These are phyloP conservation scores for Mesoclemmys tuberculata DNA, from an alignment of 2,113 vertebrate genomes.

Conservation along the genomic window DNA sequence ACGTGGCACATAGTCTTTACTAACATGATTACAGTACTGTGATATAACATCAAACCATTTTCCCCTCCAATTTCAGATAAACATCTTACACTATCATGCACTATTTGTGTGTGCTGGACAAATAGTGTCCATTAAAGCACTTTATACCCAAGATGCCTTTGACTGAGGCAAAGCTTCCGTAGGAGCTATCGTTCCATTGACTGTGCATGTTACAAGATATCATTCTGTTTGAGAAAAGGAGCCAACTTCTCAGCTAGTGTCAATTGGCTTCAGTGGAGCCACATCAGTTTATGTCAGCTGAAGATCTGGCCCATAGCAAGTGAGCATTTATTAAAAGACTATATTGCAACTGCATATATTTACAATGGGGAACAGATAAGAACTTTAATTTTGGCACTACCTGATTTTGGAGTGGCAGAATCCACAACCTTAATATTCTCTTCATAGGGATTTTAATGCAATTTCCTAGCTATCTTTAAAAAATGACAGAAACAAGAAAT, in stretches of 20 bases:
- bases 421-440: neutral
- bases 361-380: neutral
- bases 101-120: neutral
- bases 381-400: constrained; percentile 34
- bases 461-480: neutral
- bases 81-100: neutral
- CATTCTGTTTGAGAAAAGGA: neutral
- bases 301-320: neutral
- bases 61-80: neutral
- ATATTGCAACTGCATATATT: constrained; percentile 35
- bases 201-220: neutral
- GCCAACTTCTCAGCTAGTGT: neutral
- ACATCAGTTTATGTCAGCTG: neutral
- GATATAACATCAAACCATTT: neutral
- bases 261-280: neutral
- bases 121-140: neutral
- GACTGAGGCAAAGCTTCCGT: neutral
- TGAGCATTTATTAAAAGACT: constrained; percentile 39
- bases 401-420: constrained; percentile 22
- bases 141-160: neutral
- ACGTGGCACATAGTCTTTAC: neutral
- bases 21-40: neutral
- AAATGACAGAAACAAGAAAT: neutral
- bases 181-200: neutral
- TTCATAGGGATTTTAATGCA: neutral